These are phyloP conservation scores for Hemibagrus guttatus DNA, from an alignment of 2,797 vertebrate species.

Conservation along the genomic window DNA sequence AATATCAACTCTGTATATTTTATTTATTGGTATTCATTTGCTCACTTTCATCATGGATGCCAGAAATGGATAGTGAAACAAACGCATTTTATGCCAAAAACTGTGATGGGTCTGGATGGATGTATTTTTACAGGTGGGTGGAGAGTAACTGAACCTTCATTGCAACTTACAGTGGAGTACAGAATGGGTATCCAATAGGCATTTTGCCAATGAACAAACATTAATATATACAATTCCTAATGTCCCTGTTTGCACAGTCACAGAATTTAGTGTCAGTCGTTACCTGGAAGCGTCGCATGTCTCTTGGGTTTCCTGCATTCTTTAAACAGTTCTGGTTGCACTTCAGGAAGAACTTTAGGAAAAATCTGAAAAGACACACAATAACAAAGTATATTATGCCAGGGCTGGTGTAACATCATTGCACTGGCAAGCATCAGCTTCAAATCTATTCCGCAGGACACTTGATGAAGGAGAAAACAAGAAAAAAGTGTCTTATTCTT, in stretches of 20 bases:
- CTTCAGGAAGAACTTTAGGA: conserved; percentile 90
- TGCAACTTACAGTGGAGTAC: background rate
- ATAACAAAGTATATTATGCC: background rate
- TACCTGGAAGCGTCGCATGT: conserved; percentile 91
- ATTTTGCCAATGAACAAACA: background rate
- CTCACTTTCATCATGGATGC: background rate
- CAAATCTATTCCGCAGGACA: background rate
- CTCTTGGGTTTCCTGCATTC: conserved; percentile 88
- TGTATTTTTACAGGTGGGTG: background rate
- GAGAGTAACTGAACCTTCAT: background rate
- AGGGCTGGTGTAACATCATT: background rate
- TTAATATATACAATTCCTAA: background rate
- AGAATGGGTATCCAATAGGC: too few relatives aligned
- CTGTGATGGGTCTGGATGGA: background rate
- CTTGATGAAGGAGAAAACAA: background rate
- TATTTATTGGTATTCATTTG: background rate
- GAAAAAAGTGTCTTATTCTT: background rate
- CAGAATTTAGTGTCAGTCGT: conserved; percentile 65
- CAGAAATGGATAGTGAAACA: background rate
- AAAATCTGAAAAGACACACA: conserved; percentile 78
- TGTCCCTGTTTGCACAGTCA: conserved; percentile 48
- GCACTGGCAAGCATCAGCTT: background rate
- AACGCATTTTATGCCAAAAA: background rate
- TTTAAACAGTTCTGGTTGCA: conserved; percentile 93
- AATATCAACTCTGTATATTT: background rate